Conservation (phyloP, 2,113 vertebrate species). For the Genyomyrus donnyi region DNA sequence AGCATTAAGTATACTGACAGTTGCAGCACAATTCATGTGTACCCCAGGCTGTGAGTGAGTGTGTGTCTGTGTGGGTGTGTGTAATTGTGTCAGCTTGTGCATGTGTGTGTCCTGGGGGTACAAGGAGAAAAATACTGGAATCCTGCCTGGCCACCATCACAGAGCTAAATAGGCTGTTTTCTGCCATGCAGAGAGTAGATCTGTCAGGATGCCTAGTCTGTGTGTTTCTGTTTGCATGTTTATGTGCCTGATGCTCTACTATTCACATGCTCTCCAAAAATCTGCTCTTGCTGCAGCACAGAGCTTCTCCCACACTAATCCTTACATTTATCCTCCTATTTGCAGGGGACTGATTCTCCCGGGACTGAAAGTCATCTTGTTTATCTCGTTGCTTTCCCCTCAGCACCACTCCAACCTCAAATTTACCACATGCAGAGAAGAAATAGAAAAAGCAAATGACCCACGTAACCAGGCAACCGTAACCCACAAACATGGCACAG, state of each 20-base stretch:
- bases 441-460: constrained; percentile 5
- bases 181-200: neutral
- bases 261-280: constrained; percentile 25
- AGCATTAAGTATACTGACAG: neutral
- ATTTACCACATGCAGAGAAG: neutral
- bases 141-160: neutral
- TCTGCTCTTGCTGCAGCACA: neutral
- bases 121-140: neutral
- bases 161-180: neutral
- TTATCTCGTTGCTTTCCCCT: constrained; percentile 14
- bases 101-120: constrained; percentile 29
- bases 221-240: neutral
- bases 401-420: constrained; percentile 8
- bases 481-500: neutral
- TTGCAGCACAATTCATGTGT: neutral
- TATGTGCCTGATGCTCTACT: neutral
- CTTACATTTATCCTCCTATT: neutral
- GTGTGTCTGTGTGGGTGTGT: neutral
- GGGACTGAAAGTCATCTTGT: constrained; percentile 5
- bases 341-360: neutral
- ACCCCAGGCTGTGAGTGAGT: neutral
- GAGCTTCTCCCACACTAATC: neutral
- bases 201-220: neutral
- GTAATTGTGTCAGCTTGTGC: constrained; percentile 32
- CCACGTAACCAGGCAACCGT: constrained; percentile 8